Conservation (phyloP, 2,797 vertebrate genomes). For the Ambastaia sidthimunki region DNA sequence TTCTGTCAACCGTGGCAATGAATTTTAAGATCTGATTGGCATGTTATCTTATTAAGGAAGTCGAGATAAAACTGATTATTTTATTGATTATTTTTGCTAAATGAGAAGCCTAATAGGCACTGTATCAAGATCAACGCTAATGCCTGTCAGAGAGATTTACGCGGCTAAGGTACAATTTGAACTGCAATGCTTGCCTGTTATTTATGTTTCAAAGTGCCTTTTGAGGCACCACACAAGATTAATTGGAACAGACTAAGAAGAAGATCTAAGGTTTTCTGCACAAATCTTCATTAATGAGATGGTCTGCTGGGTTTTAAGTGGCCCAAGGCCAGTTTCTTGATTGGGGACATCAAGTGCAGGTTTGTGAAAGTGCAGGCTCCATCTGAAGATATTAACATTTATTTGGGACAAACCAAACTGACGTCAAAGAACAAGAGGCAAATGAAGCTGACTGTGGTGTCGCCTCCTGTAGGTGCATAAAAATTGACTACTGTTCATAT, state of each 20-base stretch:
- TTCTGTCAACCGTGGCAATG: neutral
- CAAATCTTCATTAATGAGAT: conserved; percentile 32
- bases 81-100: conserved; percentile 11
- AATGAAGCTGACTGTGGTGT: too few relatives aligned
- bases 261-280: conserved; percentile 9
- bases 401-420: too few relatives aligned
- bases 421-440: too few relatives aligned
- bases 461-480: too few relatives aligned
- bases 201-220: conserved; percentile 13
- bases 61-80: neutral
- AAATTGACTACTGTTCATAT: too few relatives aligned
- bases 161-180: neutral
- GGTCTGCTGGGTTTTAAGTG: neutral
- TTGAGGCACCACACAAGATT: neutral
- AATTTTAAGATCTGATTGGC: conserved; percentile 18
- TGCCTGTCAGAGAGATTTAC: neutral
- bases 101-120: conserved; percentile 21
- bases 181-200: neutral
- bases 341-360: too few relatives aligned
- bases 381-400: too few relatives aligned
- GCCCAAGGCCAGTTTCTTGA: neutral
- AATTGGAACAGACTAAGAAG: conserved; percentile 18
- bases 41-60: conserved; percentile 14
- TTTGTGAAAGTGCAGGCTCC: too few relatives aligned
- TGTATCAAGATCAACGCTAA: neutral